Percentiles rank a stretch among this genome's conserved stretches.
These are phyloP conservation scores for Myotis pilosus DNA, from an alignment of 2,797 vertebrate genomes.

Conservation along the genomic window DNA sequence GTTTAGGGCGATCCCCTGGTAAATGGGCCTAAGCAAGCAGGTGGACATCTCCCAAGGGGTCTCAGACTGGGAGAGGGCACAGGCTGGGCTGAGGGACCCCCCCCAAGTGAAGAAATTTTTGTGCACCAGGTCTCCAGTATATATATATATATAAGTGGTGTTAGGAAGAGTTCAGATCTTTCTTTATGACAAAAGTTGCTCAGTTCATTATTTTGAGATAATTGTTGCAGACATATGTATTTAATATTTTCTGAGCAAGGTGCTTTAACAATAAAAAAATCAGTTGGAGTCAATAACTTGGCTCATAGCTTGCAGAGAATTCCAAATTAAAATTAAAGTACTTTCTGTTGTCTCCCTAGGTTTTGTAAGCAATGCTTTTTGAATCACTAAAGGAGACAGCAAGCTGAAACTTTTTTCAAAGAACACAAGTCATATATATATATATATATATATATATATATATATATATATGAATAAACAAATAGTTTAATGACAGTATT, in stretches of 20 bases:
- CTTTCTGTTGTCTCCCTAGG: conserved; percentile 30
- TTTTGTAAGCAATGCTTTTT: conserved; percentile 55
- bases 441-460: not conserved
- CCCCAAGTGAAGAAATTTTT: too few species aligned
- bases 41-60: too few species aligned
- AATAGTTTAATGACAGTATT: not conserved
- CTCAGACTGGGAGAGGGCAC: too few species aligned
- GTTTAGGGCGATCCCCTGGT: too few species aligned
- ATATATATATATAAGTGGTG: conserved; percentile 68
- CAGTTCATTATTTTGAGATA: conserved; percentile 77
- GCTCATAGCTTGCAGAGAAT: conserved; percentile 60
- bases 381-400: conserved; percentile 67
- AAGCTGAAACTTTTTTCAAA: conserved; percentile 69
- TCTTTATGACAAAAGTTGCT: conserved; percentile 78
- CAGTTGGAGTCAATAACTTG: conserved; percentile 75
- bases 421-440: not conserved
- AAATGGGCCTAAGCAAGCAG: too few species aligned
- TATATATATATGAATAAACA: not conserved
- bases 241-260: conserved; percentile 75
- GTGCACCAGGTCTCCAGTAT: conserved; percentile 28
- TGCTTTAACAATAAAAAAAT: conserved; percentile 61
- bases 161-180: conserved; percentile 64
- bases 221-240: conserved; percentile 78
- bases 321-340: conserved; percentile 68
- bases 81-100: too few species aligned